A percentile compares a stretch with the other conserved stretches of the same genome.
Conservation (phyloP, 2,888 invertebrate species). For the Cerceris rybyensis region DNA sequence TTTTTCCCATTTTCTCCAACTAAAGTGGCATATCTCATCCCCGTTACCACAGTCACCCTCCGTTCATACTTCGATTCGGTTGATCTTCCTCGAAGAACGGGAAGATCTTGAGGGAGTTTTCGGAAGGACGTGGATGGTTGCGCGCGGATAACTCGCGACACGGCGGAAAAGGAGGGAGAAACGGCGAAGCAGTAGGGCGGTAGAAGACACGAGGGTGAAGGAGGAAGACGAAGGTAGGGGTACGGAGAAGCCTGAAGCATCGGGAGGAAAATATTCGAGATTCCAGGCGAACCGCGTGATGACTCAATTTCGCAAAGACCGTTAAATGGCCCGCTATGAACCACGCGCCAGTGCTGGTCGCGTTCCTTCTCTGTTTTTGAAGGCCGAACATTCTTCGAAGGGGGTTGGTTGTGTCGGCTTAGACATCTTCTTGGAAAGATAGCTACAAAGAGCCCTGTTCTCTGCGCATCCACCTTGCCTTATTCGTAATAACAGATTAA, state of each 20-base stretch:
- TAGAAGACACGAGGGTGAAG: slow-evolving; percentile 8
- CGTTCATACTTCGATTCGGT: no score
- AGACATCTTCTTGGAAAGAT: slow-evolving; percentile 34
- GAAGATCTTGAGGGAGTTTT: slow-evolving; percentile 22
- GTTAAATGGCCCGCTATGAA: slow-evolving; percentile 81
- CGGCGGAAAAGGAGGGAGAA: slow-evolving; percentile 30
- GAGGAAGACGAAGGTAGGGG: slow-evolving; percentile 26
- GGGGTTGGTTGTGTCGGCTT: slow-evolving; percentile 55
- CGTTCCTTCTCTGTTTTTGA: slow-evolving; percentile 79
- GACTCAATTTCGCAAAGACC: slow-evolving; percentile 81
- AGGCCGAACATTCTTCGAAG: slow-evolving; percentile 78
- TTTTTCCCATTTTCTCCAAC: no score
- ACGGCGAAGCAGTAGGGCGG: slow-evolving; percentile 18
- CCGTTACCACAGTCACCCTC: no score
- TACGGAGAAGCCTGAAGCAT: slow-evolving; percentile 75
- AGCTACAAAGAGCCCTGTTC: slow-evolving; percentile 47
- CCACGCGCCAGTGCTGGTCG: slow-evolving; percentile 66
- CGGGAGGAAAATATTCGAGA: slow-evolving; percentile 83
- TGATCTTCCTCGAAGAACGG: neutral
- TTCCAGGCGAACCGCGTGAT: slow-evolving; percentile 81
- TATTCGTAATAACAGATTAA: neutral
- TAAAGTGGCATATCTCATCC: no score
- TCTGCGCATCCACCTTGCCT: slow-evolving; percentile 42
- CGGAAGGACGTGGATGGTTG: slow-evolving; percentile 14
- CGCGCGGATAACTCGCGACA: slow-evolving; percentile 16